phyloP scores from a whole-genome alignment of 53 echinoderm and acorn worm genomes.

The Holothuria scabra region DNA sequence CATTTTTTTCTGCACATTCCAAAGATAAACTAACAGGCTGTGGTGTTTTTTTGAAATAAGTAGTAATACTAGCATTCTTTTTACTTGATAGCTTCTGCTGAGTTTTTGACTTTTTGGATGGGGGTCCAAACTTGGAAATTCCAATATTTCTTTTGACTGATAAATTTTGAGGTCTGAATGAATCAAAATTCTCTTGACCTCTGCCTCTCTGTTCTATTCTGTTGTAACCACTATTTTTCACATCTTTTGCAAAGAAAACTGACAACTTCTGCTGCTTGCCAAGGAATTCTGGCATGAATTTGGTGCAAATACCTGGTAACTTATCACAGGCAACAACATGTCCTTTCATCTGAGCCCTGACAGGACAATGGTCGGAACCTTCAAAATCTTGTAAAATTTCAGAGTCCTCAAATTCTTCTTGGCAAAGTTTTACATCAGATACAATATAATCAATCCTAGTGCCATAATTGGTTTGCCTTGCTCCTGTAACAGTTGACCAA shows the following conservation, averaged over 20 bases:
- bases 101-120: conserved; percentile 47
- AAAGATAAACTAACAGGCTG: neutral
- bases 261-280: conserved; percentile 90
- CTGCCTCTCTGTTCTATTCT: conserved; percentile 1
- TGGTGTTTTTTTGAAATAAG: conserved; percentile 49
- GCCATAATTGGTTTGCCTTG: conserved; percentile 92
- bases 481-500: conserved; percentile 85
- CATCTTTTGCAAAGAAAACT: conserved; percentile 79
- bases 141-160: conserved; percentile 28
- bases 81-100: neutral
- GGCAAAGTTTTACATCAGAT: conserved; percentile 69
- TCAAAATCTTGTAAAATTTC: conserved; percentile 93
- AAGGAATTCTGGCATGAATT: conserved; percentile 90
- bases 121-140: conserved; percentile 1
- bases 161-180: conserved; percentile 20
- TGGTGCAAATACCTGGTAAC: conserved; percentile 79
- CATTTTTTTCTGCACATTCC: too few relatives aligned
- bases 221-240: neutral
- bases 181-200: conserved; percentile 11
- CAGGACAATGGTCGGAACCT: conserved; percentile 98
- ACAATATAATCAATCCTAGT: conserved; percentile 95
- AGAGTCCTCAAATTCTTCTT: conserved; percentile 67
- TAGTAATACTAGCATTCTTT: conserved; percentile 56
- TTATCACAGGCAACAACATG: conserved; percentile 38
- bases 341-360: conserved; percentile 74